Evolutionary conservation across 2,797 vertebrate species (phyloP).

Genomic region (Poecilia velifera): DNA sequence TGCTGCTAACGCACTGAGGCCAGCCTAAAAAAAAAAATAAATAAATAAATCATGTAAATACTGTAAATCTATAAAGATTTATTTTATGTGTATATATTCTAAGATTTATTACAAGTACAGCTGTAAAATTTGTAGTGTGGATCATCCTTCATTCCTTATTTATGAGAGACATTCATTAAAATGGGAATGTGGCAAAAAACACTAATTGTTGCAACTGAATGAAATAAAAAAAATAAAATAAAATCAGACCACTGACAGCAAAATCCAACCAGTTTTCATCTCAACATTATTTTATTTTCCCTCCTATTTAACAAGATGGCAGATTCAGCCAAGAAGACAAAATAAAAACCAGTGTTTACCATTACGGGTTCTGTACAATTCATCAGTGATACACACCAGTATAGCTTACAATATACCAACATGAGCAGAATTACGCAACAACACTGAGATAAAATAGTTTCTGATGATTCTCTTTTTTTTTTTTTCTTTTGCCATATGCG

Average conservation of each 20-base stretch:
- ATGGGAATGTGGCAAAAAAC: neutral
- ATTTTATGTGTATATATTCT: neutral
- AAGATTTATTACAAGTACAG: neutral
- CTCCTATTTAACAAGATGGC: slow-evolving; percentile 73
- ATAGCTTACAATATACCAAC: slow-evolving; percentile 79
- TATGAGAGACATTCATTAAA: neutral
- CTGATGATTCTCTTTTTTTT: slow-evolving; percentile 2
- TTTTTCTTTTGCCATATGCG: neutral
- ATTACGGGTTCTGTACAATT: slow-evolving; percentile 78
- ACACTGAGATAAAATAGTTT: slow-evolving; percentile 74
- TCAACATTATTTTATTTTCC: slow-evolving; percentile 65
- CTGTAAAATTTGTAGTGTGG: neutral
- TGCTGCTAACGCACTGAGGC: slow-evolving; percentile 38
- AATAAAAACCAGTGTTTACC: slow-evolving; percentile 83
- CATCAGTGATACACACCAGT: slow-evolving; percentile 76
- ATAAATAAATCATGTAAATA: slow-evolving; percentile 16
- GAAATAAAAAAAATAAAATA: neutral
- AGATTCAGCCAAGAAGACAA: slow-evolving; percentile 70
- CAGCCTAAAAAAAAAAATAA: neutral
- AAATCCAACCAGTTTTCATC: slow-evolving; percentile 38
- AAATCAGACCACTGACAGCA: slow-evolving; percentile 22
- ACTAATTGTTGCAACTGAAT: neutral
- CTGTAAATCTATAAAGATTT: neutral
- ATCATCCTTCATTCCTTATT: neutral
- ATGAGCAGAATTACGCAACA: slow-evolving; percentile 77